A percentile compares a stretch with the other conserved stretches of the same genome.
Evolutionary conservation across 2,113 vertebrate genomes (phyloP).

Genomic region (Columba janthina): DNA sequence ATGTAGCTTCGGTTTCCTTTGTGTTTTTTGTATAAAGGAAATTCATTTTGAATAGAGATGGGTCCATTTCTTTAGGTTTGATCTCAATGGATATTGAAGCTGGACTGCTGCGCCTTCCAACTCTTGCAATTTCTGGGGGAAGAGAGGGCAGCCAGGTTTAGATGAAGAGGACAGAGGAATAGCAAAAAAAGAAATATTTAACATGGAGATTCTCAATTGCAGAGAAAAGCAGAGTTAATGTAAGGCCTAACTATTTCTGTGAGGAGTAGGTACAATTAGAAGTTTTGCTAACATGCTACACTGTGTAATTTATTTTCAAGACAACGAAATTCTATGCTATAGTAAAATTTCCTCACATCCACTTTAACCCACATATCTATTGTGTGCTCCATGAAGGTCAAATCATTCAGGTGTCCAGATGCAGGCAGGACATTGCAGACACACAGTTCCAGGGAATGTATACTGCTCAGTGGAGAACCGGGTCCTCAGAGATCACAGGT

Average conservation of each 20-base stretch:
- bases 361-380: background rate
- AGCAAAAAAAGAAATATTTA: conserved; percentile 47
- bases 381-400: background rate
- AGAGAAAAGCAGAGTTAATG: background rate
- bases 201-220: conserved; percentile 38
- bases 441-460: background rate
- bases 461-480: background rate
- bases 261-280: conserved; percentile 16
- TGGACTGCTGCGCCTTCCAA: conserved; percentile 62
- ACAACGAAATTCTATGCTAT: background rate
- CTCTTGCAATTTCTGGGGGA: conserved; percentile 55
- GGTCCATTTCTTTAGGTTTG: conserved; percentile 67
- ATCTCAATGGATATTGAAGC: conserved; percentile 62
- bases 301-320: conserved; percentile 16
- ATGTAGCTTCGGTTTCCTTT: conserved; percentile 58
- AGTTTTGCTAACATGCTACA: background rate
- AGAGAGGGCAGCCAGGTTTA: conserved; percentile 57
- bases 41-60: conserved; percentile 66
- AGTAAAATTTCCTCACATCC: background rate
- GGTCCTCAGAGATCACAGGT: background rate
- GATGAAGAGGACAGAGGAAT: conserved; percentile 54
- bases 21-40: conserved; percentile 64
- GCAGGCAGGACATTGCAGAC: background rate
- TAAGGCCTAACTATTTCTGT: background rate
- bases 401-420: background rate